Base-by-base conservation (phyloP, 1,140 invertebrate species). In the Phocides pigmalion region DNA sequence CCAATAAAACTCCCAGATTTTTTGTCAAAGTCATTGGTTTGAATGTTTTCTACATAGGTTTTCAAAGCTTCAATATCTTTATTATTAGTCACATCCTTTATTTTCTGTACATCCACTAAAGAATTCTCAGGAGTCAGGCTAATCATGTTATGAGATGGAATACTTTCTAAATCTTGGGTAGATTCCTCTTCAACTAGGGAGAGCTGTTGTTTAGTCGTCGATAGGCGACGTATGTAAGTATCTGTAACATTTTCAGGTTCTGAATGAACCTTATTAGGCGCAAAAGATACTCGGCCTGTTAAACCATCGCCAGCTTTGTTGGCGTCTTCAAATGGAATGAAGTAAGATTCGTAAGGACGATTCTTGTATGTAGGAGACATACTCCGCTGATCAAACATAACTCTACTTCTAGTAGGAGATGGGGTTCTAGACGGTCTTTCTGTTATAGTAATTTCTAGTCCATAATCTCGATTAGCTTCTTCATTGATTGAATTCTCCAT, bases 111-210 rank as follows among this genome's bases (percentile, higher is more conserved):
- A 15, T 69, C 64, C 35, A 66, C 68, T 17, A 76, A 61, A 41
- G 70, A 75, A 56, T 73, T 78, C 63, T 79, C 79, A 15, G 75
- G 62, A 22, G 74, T 67, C 3, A 68, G 25, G 46, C 54, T 76
- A 20, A 62, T 37, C 8, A 62, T 46, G 54, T 76, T 70, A 47
- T 79, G 74, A 22, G 76, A 79, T 39, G 80, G 79, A 12, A 82
- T 76, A 71, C 84, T 89, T 20, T 89, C 87, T n/a, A 87, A 46
- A 62, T 91, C 91, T 76, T 92, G 90, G 8, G 79, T 89, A 0
- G 89, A 92, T 65, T 92, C 90, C 66, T 92, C 91, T 82, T 92
- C 90, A 6, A 92, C 91, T 54, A 92, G 73, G 19, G 90, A 92
- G 5, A 92, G 61, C 62, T 92, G 89, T 64, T 89, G 86, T 64